Evolutionary conservation across 1,140 invertebrate genomes (phyloP).

Genomic region (Drosophila sechellia): DNA sequence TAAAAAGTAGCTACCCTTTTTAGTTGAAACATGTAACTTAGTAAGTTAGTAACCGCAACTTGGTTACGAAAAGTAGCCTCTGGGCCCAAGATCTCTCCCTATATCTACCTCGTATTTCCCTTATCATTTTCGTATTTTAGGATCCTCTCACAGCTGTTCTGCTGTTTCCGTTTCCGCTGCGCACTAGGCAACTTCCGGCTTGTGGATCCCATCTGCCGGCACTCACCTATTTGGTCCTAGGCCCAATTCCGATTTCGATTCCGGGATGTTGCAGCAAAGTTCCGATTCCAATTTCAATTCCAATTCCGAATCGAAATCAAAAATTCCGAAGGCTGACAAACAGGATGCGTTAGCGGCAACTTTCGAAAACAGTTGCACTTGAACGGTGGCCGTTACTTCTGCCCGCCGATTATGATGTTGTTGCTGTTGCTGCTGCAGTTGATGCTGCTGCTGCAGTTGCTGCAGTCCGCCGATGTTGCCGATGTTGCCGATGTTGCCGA

Average conservation of each 20-base stretch:
- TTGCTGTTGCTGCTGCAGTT: conserved; percentile 3
- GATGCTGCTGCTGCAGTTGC: conserved; percentile 1
- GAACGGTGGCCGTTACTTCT: conserved; percentile 23
- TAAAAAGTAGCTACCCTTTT: too few relatives aligned
- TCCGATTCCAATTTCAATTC: conserved; percentile 42
- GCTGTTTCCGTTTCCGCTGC: not conserved
- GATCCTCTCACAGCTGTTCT: not conserved
- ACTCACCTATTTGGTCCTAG: conserved; percentile 53
- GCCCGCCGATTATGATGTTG: conserved; percentile 25
- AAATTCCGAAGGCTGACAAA: conserved; percentile 53
- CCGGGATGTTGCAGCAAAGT: not conserved
- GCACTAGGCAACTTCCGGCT: not conserved
- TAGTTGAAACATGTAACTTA: too few relatives aligned
- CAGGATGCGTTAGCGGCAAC: conserved; percentile 73
- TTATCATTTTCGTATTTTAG: not conserved
- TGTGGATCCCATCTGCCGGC: not conserved
- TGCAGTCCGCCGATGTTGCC: conserved; percentile 4
- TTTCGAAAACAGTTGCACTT: conserved; percentile 72
- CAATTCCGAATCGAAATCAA: conserved; percentile 54
- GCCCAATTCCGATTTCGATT: conserved; percentile 47
- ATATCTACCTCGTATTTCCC: not conserved
- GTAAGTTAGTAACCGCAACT: too few relatives aligned
- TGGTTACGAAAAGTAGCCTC: too few relatives aligned
- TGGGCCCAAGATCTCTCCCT: too few relatives aligned
- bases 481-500: conserved; percentile 12